Conservation (phyloP, 2,797 vertebrate species). For the Hoplostethus atlanticus region DNA sequence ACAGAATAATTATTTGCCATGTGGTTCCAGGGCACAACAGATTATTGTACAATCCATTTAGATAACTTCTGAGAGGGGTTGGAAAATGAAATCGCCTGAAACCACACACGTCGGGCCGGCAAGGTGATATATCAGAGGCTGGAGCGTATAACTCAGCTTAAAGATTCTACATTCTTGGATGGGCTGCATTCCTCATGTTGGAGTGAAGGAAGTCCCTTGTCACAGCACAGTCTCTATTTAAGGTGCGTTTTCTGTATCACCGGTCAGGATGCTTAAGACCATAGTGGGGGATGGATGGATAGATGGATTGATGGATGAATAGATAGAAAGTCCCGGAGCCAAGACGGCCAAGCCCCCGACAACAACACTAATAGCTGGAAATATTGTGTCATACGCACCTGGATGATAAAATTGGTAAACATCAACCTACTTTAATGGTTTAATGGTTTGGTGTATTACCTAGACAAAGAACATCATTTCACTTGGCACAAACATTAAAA, state of each 20-base stretch:
- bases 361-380: no score
- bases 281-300: background rate
- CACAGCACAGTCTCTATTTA: slow-evolving; percentile 9
- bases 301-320: background rate
- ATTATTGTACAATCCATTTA: slow-evolving; percentile 91
- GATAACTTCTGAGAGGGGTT: slow-evolving; percentile 81
- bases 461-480: no score
- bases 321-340: no score
- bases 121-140: slow-evolving; percentile 81
- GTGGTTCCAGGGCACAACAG: slow-evolving; percentile 86
- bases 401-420: no score
- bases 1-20: slow-evolving; percentile 87
- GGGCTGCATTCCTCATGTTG: slow-evolving; percentile 47
- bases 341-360: no score
- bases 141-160: slow-evolving; percentile 78
- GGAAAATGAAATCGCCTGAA: slow-evolving; percentile 85
- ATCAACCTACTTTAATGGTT: no score
- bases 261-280: background rate
- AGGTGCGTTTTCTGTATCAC: background rate
- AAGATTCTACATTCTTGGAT: slow-evolving; percentile 63
- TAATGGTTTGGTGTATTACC: no score
- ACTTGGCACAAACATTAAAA: no score
- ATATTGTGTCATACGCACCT: no score
- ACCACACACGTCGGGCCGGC: slow-evolving; percentile 79
- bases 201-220: slow-evolving; percentile 34